Base-by-base conservation (phyloP, 2,888 invertebrate species). In the Cryptus armator region DNA sequence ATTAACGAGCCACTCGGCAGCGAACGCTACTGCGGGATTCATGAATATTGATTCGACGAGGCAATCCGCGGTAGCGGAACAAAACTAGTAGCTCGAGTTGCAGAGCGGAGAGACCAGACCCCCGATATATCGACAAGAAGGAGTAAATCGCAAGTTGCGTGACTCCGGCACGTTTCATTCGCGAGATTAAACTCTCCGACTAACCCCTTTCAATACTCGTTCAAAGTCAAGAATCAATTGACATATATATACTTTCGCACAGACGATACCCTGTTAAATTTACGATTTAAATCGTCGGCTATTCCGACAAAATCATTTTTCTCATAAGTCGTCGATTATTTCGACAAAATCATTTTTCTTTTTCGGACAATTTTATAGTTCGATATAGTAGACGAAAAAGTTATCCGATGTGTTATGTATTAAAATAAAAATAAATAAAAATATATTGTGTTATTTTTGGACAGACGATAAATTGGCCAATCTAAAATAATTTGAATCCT, bases 11-110 rank as follows among this genome's bases (percentile, higher is more conserved):
- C 32, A 51, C 24, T 48, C 19, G 29, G 56, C 56, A 37, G 51
- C 70, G 77, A 75, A 66, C 75, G 19, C 51, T 19, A 14, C 37
- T 12, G 29, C 37, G 37, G 48, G 46, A 78, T 77, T 66, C 83
- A 74, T 81, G 84, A 86, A 86, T 86, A 86, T 86, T 78, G 83
- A 86, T 86, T 84, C 67, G 56, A 74, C 78, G 81, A 71, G 70
- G 83, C 78, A 78, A 83, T 81, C 64, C 70, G 19, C 75, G 59
- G 48, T 75, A 74, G 78, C 59, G 68, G 62, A 79, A 79, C 68
- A 70, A 74, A 83, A 74, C 72, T 68, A 51, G 68, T 62, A 62
- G 44, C 44, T 24, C 6, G 29, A 46, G 24, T 51, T 76, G 19
- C 44, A 24, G 44, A 29, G 74, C 3, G 2, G 24, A 46, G 32